Base-by-base conservation (phyloP, 2,888 invertebrate species). In the Timandra comae region DNA sequence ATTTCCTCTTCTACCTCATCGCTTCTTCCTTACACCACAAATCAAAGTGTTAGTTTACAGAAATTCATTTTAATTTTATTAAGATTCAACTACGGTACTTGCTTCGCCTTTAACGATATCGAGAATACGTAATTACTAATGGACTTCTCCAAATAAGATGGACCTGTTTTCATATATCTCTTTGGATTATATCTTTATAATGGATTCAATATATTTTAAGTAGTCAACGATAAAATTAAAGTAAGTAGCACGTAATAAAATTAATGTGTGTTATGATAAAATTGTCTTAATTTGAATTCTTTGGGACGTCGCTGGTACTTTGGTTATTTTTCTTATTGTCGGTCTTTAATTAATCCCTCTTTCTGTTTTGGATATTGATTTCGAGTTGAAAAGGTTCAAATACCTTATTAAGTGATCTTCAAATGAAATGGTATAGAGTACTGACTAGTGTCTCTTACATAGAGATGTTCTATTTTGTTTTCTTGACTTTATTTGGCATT, bases 61-160 rank as follows among this genome's bases (percentile, higher is more conserved):
- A 59, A 55, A 44, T 52, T 52, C 49, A 64, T 65, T 71, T 67
- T 43, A 63, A 63, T 64, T 63, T 64, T 64, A 69, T 68, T 63
- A 58, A 59, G 49, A 67, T 67, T 56, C 56, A 56, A 47, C 34
- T 39, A 38, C 43, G 49, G 53, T 49, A 16, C 16, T 16, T 16
- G 16, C 16, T 16, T 6, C 16, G 42, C 46, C 40, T 43, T 51
- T 48, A 35, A 42, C 37, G 56, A 55, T 67, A 70, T 64, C 57
- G 41, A 46, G 63, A 63, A 65, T 60, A 65, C 52, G 45, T 70
- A 63, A 69, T 64, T 56, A 65, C 56, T 63, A 60, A 64, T 64
- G 59, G 61, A 56, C 57, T 56, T 54, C 55, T 56, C 49, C 49
- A 63, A 65, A 64, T 71, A 63, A 56, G 61, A 56, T 41, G 49